Base-by-base conservation (phyloP, 2,888 invertebrate species). In the Camptogramma bilineatum region DNA sequence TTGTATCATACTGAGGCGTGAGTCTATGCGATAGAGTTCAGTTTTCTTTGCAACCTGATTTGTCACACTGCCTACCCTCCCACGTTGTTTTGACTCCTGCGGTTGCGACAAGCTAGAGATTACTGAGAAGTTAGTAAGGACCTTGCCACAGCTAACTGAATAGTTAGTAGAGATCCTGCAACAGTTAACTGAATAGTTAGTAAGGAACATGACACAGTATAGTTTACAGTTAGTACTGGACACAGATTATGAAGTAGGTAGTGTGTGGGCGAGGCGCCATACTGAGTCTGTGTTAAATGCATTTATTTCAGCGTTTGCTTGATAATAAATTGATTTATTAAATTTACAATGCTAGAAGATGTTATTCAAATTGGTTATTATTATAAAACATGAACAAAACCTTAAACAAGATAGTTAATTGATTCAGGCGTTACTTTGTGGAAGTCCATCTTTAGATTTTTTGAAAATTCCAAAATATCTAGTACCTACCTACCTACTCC, bases 231-330 rank as follows among this genome's bases (percentile, higher is more conserved):
- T 42, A 51, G 53, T 64, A 34, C n/a, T 42, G n/a, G 42, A 21
- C 39, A 18, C 34, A 59, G 39, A 39, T 63, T 34, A 52, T 19
- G 13, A 17, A 34, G 21, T 17, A 39, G 50, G 75, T 73, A 70
- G 54, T 65, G 73, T 56, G 79, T 79, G 72, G 80, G 77, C 77
- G 79, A 72, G 75, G 78, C 80, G 80, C 78, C 76, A 70, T 56
- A 60, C 64, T 58, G 62, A 64, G 69, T 70, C 71, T 72, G 71
- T 71, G 66, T 54, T 63, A n/a, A n/a, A 55, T 68, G 68, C 66
- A 69, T 71, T 72, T 61, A 67, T 67, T 62, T 71, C 17, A 64
- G 68, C 63, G 75, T 78, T 75, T 76, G 78, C 78, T 17, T 75
- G 75, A 78, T 81, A 83, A 78, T 76, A 73, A 55, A 28, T 54